Evolutionary conservation across 1,140 invertebrate species (phyloP), one percentile per base, ranked within the genome.

Genomic region (Dendrolimus kikuchii): DNA sequence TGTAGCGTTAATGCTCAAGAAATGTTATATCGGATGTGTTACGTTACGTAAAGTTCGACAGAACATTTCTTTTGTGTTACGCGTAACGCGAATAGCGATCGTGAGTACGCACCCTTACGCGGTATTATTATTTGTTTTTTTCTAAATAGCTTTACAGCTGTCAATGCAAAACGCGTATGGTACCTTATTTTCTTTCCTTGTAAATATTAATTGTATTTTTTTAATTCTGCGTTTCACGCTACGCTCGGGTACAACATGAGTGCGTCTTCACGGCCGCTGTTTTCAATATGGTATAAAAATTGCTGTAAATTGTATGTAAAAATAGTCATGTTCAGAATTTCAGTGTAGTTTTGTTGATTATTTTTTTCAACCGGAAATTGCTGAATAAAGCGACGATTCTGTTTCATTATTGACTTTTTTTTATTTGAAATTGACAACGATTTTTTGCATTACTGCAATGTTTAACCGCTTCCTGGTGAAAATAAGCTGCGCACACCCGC

Each of bases 261-360:
- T 59, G 64, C 61, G 46, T 52, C 68, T 63, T 59, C 71, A 56
- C 41, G 55, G 40, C 52, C 66, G 74, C 54, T 46, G 51, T 55
- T 57, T 63, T 53, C 64, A 56, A 41, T 40, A 58, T 64, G 62
- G 68, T 60, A 62, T 68, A 70, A 76, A 74, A 62, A 63, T 74
- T 60, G 81, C 79, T 85, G 81, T 85, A 85, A 85, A 82, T 82
- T 85, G 79, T 85, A 78, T 81, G 79, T 82, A 82, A 80, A 80
- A 85, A 84, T 81, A 82, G 79, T 82, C 77, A 81, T 72, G 74
- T 81, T 81, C 77, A 77, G 74, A 77, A 80, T 75, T 81, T 82
- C 77, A 77, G 67, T 85, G 76, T 85, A 82, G 77, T 85, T 82
- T 81, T 82, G 79, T 85, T 85, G 81, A 80, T 82, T 79, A 74